These are phyloP conservation scores for Melinaea marsaeus DNA, from an alignment of 2,888 invertebrate species.

Conservation along the genomic window DNA sequence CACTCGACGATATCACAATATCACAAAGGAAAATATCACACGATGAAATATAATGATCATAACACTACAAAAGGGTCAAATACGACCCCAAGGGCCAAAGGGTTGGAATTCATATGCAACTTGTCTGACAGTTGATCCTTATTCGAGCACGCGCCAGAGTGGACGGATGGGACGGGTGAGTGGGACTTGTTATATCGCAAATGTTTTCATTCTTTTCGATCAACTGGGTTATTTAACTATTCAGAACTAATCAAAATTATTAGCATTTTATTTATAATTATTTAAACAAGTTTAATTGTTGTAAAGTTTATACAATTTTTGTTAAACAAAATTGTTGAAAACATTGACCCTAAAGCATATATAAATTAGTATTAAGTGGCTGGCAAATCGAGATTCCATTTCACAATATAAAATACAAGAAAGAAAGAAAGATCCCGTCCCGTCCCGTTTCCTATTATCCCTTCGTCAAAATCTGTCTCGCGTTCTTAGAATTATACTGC, in stretches of 20 bases:
- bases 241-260: not conserved
- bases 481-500: too few relatives aligned
- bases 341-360: too few relatives aligned
- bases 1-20: not conserved
- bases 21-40: constrained; percentile 7
- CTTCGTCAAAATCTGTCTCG: too few relatives aligned
- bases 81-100: constrained; percentile 24
- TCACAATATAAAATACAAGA: too few relatives aligned
- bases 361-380: too few relatives aligned
- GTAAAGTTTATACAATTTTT: not conserved
- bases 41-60: constrained; percentile 1
- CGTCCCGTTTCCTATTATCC: too few relatives aligned
- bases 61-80: constrained; percentile 6
- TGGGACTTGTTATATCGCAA: constrained; percentile 5
- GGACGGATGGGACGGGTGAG: constrained; percentile 1
- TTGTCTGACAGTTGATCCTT: not conserved
- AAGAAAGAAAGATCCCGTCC: too few relatives aligned
- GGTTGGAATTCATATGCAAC: constrained; percentile 19
- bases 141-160: not conserved
- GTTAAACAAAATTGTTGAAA: too few relatives aligned
- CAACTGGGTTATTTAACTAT: not conserved
- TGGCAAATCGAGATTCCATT: too few relatives aligned
- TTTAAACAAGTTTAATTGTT: too few relatives aligned
- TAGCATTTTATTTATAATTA: not conserved
- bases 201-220: constrained; percentile 6